Evolutionary conservation across 2,888 invertebrate genomes (phyloP).

Genomic region (Macaria notata): DNA sequence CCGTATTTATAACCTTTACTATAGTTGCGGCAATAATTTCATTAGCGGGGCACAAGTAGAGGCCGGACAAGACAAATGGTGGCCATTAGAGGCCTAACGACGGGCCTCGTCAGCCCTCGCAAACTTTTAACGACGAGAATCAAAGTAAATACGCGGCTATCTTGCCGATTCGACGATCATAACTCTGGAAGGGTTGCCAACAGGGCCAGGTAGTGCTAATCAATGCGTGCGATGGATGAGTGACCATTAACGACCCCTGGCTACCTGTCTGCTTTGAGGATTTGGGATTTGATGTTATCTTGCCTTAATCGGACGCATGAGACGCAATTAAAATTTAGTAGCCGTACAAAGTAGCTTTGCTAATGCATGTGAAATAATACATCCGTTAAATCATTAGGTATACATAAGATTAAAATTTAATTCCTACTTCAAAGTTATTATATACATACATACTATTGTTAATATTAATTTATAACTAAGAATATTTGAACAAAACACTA

Average conservation of each 20-base stretch:
- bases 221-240: slow-evolving; percentile 44
- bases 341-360: slow-evolving; percentile 8
- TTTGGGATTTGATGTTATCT: slow-evolving; percentile 24
- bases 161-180: slow-evolving; percentile 80
- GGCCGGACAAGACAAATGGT: slow-evolving; percentile 83
- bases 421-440: too few species aligned
- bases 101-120: slow-evolving; percentile 74
- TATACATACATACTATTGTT: too few species aligned
- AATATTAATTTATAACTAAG: too few species aligned
- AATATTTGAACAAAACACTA: too few species aligned
- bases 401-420: too few species aligned
- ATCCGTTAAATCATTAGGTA: too few species aligned
- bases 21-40: slow-evolving; percentile 83
- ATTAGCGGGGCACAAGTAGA: slow-evolving; percentile 80
- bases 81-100: slow-evolving; percentile 81
- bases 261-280: slow-evolving; percentile 21
- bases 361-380: too few species aligned
- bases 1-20: slow-evolving; percentile 80
- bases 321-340: slow-evolving; percentile 15
- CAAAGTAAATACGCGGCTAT: slow-evolving; percentile 81
- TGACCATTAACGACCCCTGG: slow-evolving; percentile 37
- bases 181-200: slow-evolving; percentile 67
- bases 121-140: slow-evolving; percentile 82
- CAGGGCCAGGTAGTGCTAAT: slow-evolving; percentile 57
- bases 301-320: slow-evolving; percentile 8